Conservation (phyloP, 2,888 invertebrate genomes). For the Lasioglossum oenotherae region DNA sequence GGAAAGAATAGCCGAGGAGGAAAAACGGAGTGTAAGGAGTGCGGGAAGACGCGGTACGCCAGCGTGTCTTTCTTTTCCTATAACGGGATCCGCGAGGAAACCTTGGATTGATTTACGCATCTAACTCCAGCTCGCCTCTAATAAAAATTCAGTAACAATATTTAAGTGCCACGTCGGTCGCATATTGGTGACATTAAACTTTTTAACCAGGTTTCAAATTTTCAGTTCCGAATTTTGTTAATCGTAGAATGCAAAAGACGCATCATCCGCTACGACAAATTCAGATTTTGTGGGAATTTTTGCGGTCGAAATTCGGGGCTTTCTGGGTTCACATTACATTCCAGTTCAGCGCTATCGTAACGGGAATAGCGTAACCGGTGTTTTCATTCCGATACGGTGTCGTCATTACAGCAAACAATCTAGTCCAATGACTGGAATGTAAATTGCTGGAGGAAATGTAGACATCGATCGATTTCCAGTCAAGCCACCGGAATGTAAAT, state of each 20-base stretch:
- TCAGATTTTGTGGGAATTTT: too few species aligned
- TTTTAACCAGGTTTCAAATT: too few species aligned
- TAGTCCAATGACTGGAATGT: not conserved
- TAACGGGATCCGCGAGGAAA: slow-evolving; percentile 59
- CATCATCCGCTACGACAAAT: too few species aligned
- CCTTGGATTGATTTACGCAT: slow-evolving; percentile 63
- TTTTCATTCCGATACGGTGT: not conserved
- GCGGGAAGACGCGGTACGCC: slow-evolving; percentile 56
- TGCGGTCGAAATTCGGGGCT: too few species aligned
- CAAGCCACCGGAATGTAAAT: not conserved
- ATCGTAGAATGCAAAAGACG: too few species aligned
- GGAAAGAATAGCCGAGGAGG: slow-evolving; percentile 37
- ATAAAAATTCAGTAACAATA: not conserved
- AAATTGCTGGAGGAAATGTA: not conserved
- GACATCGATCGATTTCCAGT: not conserved
- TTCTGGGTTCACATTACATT: not conserved
- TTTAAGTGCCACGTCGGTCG: not conserved
- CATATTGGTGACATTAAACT: too few species aligned
- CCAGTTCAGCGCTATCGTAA: not conserved
- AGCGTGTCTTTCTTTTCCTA: slow-evolving; percentile 64
- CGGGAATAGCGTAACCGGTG: not conserved
- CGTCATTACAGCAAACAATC: not conserved
- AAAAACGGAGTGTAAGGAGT: slow-evolving; percentile 56
- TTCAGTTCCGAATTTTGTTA: too few species aligned
- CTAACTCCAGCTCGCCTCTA: not conserved